Base-by-base conservation (phyloP, 92 coral and sea anemone genomes). In the Epizoanthus illoricatus region DNA sequence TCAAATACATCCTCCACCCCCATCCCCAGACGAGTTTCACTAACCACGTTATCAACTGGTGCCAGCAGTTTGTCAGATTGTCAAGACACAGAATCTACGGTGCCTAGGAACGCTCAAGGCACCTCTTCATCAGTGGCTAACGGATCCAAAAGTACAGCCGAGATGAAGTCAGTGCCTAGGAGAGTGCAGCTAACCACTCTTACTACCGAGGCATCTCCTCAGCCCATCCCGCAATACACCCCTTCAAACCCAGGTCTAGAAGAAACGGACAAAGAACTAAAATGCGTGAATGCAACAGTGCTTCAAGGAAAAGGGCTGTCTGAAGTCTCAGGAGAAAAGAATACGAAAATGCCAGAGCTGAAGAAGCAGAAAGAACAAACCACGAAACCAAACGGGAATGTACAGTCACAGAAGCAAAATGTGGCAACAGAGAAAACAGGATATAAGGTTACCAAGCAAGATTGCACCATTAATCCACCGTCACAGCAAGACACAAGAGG, bases 101-200 rank as follows among this genome's bases (percentile, higher is more conserved):
- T 20, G 1, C 2, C 57, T 10, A 59, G 8, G 21, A n/a, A 12
- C 40, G 17, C 54, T 59, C 28, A 3, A 58, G 71, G 47, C 45
- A 40, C 82, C 42, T 13, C 56, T 52, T 78, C 82, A 4, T n/a
- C 55, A 15, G 47, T 42, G 60, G 7, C 42, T 4, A 20, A 12
- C 49, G 43, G 41, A 43, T 9, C 4, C 52, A 20, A 2, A 2
- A 20, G 52, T 20, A 20, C 45, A 0, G n/a, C 16, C 16, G 43
- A 3, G 15, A 63, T 62, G 33, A 28, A 67, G 63, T 69, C 56
- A 11, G 56, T 13, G 13, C 56, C 87, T 3, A 65, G 87, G 45
- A 57, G 87, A 9, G 83, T 84, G 18, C 75, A 47, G 82, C 58
- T 74, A n/a, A 65, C 71, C 40, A 64, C 54, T 11, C 68, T 83